Evolutionary conservation across 2,888 invertebrate genomes (phyloP).

Genomic region (Apocheima hispidaria): DNA sequence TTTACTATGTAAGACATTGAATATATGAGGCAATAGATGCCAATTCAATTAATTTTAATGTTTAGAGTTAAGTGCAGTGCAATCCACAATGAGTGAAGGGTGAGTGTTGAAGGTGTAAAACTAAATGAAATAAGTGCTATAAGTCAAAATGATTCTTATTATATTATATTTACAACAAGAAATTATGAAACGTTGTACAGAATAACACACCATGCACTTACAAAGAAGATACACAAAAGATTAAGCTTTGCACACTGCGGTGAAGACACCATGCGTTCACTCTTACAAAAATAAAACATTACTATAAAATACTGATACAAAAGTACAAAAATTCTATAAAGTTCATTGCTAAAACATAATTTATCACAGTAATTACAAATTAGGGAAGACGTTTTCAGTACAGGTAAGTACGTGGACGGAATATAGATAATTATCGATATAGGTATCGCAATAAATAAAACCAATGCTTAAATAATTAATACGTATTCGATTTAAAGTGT

Average conservation of each 20-base stretch:
- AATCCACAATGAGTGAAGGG: slow-evolving; percentile 62
- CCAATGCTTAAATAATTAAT: not conserved
- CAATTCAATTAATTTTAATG: slow-evolving; percentile 18
- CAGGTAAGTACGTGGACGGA: slow-evolving; percentile 66
- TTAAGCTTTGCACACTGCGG: slow-evolving; percentile 80
- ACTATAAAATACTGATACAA: slow-evolving; percentile 59
- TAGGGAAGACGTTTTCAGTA: slow-evolving; percentile 67
- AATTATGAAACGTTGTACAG: slow-evolving; percentile 66
- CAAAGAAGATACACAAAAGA: slow-evolving; percentile 68
- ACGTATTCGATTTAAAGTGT: not conserved
- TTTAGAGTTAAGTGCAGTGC: slow-evolving; percentile 40
- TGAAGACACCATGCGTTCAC: slow-evolving; percentile 76
- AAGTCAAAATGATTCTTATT: slow-evolving; percentile 81
- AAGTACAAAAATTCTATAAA: slow-evolving; percentile 50
- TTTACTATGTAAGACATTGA: slow-evolving; percentile 10
- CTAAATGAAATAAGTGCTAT: slow-evolving; percentile 83
- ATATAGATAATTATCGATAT: slow-evolving; percentile 33
- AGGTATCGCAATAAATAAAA: not conserved
- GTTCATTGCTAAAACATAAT: slow-evolving; percentile 51
- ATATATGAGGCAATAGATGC: not conserved
- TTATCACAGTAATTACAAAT: slow-evolving; percentile 68
- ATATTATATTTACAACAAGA: slow-evolving; percentile 79
- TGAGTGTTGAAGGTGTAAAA: slow-evolving; percentile 72
- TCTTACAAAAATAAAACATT: slow-evolving; percentile 55
- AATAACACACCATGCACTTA: slow-evolving; percentile 86